Evolutionary conservation across 2,888 invertebrate genomes (phyloP).

Genomic region (Deladenus siricidicola): DNA sequence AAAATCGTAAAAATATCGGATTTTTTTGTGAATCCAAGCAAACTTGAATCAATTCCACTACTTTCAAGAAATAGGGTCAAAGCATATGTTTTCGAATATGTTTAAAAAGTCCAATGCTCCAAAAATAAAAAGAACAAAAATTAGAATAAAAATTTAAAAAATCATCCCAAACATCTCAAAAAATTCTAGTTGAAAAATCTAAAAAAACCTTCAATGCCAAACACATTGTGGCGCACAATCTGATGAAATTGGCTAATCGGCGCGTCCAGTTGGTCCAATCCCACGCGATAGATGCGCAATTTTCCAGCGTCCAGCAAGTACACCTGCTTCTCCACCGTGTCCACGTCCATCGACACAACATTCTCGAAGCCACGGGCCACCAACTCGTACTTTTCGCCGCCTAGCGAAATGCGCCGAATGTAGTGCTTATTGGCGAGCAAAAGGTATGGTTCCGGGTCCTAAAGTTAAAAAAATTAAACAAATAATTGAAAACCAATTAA

Average conservation of each 20-base stretch:
- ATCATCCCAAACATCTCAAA: neutral
- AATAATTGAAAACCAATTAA: neutral
- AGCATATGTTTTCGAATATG: no score
- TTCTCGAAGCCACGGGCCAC: constrained; percentile 77
- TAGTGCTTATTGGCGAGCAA: constrained; percentile 95
- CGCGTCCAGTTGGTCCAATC: constrained; percentile 42
- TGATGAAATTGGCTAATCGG: constrained; percentile 63
- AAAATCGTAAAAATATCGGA: constrained; percentile 56
- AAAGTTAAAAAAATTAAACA: no score
- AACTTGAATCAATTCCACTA: no score
- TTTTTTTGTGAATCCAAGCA: no score
- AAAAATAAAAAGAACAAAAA: neutral
- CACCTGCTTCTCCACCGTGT: constrained; percentile 72
- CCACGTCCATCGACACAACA: constrained; percentile 90
- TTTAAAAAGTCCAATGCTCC: neutral
- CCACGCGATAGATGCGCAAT: constrained; percentile 46
- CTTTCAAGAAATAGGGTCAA: no score
- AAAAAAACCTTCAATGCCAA: constrained; percentile 77
- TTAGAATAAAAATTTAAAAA: neutral
- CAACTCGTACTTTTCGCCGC: constrained; percentile 74
- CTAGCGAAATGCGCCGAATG: constrained; percentile 84
- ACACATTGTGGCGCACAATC: constrained; percentile 81
- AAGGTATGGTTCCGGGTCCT: constrained; percentile 68
- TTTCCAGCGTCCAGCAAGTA: constrained; percentile 76
- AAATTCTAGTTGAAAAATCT: neutral